These are phyloP conservation scores for Cyclophora albipunctata DNA, from an alignment of 2,888 invertebrate species.

Conservation along the genomic window DNA sequence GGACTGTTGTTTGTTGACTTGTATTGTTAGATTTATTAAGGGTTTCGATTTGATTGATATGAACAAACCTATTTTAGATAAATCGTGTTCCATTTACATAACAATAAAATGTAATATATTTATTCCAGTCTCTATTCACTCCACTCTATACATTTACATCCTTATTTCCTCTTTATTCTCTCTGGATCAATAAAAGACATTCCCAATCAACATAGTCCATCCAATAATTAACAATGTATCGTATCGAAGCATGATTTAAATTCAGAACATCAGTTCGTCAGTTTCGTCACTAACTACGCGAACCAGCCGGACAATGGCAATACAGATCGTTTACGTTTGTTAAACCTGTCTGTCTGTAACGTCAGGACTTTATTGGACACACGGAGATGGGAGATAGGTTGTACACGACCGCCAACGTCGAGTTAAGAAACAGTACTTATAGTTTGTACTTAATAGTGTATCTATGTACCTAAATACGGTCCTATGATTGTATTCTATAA, in stretches of 20 bases:
- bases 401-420: constrained; percentile 53
- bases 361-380: constrained; percentile 59
- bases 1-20: constrained; percentile 5
- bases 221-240: constrained; percentile 14
- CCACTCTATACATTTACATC: too few species aligned
- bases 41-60: background rate
- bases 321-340: constrained; percentile 57
- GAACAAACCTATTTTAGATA: too few species aligned
- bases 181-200: too few species aligned
- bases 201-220: constrained; percentile 4
- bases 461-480: too few species aligned
- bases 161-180: too few species aligned
- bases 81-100: too few species aligned
- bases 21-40: constrained; percentile 2
- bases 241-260: too few species aligned
- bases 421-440: constrained; percentile 22
- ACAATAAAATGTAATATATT: too few species aligned
- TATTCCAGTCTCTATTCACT: too few species aligned
- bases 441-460: too few species aligned
- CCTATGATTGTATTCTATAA: too few species aligned
- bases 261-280: constrained; percentile 14
- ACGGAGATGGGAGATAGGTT: constrained; percentile 55
- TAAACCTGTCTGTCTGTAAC: constrained; percentile 52
- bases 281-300: constrained; percentile 30
- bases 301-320: constrained; percentile 48